Conservation (phyloP, 2,888 invertebrate species). For the Caenorhabditis virilis region DNA sequence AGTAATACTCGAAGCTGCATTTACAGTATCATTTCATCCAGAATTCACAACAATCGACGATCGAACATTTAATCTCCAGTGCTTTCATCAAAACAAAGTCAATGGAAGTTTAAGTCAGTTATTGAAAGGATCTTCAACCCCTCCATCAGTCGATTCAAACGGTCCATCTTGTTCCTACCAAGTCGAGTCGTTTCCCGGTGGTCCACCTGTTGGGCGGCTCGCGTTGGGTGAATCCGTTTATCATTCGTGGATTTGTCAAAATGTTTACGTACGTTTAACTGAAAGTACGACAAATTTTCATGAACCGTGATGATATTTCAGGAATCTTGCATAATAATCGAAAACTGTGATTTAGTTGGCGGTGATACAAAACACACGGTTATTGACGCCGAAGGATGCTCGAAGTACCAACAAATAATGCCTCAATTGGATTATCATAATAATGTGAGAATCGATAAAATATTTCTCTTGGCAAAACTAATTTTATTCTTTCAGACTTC, state of each 20-base stretch:
- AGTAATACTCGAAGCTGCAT: slow-evolving; percentile 49
- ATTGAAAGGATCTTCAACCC: slow-evolving; percentile 23
- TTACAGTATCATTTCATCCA: slow-evolving; percentile 59
- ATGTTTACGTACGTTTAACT: slow-evolving; percentile 32
- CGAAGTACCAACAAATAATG: slow-evolving; percentile 45
- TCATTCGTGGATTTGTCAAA: slow-evolving; percentile 59
- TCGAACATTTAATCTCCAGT: slow-evolving; percentile 54
- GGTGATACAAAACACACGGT: slow-evolving; percentile 48
- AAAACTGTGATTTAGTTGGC: slow-evolving; percentile 48
- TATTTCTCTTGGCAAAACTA: slow-evolving; percentile 2
- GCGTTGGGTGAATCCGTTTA: slow-evolving; percentile 46
- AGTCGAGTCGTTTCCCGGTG: slow-evolving; percentile 24
- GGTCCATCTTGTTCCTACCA: slow-evolving; percentile 41
- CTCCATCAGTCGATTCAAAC: slow-evolving; percentile 19
- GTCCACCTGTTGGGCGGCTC: slow-evolving; percentile 27
- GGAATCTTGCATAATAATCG: slow-evolving; percentile 36
- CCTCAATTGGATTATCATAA: slow-evolving; percentile 54
- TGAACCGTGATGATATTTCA: no score
- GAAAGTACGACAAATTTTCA: no score
- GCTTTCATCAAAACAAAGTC: slow-evolving; percentile 43
- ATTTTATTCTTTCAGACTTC: slow-evolving; percentile 38
- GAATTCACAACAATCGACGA: slow-evolving; percentile 60
- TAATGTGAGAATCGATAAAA: slow-evolving; percentile 16
- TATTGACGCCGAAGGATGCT: slow-evolving; percentile 55
- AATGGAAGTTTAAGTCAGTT: slow-evolving; percentile 15